Evolutionary conservation across 2,113 vertebrate genomes (phyloP).

Genomic region (Leptocoma aspasia): DNA sequence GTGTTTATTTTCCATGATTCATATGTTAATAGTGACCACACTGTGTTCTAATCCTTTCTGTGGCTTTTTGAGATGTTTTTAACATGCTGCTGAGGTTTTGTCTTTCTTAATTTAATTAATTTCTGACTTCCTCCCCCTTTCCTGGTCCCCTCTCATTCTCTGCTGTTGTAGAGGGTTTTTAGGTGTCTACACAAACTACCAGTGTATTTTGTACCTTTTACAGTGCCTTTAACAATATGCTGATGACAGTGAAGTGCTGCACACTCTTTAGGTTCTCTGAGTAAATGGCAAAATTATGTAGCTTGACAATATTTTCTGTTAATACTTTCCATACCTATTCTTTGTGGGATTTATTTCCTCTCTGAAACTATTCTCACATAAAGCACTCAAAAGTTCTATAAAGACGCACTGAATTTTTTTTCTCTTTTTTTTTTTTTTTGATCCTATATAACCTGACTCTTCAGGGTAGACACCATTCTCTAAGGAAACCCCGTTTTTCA

Average conservation of each 20-base stretch:
- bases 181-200: neutral
- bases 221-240: neutral
- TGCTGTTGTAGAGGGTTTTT: neutral
- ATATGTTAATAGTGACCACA: neutral
- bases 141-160: neutral
- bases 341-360: neutral
- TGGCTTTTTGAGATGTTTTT: neutral
- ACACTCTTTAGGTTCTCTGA: neutral
- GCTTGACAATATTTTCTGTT: neutral
- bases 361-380: neutral
- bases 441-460: neutral
- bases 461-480: neutral
- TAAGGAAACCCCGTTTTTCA: neutral
- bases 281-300: neutral
- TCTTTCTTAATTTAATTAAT: neutral
- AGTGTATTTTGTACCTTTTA: neutral
- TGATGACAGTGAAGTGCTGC: neutral
- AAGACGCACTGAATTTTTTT: neutral
- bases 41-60: neutral
- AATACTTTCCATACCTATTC: neutral
- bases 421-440: neutral
- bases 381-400: neutral
- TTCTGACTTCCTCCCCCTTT: neutral
- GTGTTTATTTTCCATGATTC: neutral
- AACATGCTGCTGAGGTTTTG: neutral